These are phyloP conservation scores for Neoseiulus cucumeris DNA, from an alignment of 1,140 invertebrate genomes.

Conservation along the genomic window DNA sequence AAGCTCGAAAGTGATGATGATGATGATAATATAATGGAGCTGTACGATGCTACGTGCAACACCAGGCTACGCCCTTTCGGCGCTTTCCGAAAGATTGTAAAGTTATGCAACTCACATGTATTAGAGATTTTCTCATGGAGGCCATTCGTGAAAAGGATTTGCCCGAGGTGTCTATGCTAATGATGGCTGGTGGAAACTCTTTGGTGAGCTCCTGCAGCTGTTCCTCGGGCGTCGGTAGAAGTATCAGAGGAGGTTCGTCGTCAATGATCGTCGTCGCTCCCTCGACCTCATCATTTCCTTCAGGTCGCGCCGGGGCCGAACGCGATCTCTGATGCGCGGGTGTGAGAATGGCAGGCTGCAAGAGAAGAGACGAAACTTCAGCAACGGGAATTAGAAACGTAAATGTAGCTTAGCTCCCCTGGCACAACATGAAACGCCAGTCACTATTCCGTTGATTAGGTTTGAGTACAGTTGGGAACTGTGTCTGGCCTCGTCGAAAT, in stretches of 20 bases:
- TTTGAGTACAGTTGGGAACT: too few species aligned
- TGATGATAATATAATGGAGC: too few species aligned
- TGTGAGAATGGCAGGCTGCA: conserved; percentile 18
- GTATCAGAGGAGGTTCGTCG: conserved; percentile 44
- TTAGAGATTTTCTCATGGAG: conserved; percentile 51
- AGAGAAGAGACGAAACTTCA: background rate
- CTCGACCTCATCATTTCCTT: conserved; percentile 27
- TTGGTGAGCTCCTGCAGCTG: conserved; percentile 24
- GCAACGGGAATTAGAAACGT: too few species aligned
- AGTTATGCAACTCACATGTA: conserved; percentile 31
- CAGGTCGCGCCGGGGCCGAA: conserved; percentile 43
- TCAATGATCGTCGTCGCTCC: conserved; percentile 24
- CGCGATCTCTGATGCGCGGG: conserved; percentile 14
- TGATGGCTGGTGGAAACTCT: conserved; percentile 59
- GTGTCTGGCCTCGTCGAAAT: too few species aligned
- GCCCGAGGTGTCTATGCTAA: conserved; percentile 65
- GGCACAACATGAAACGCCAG: too few species aligned
- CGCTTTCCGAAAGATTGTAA: too few species aligned
- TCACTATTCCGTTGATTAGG: background rate
- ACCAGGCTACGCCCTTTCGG: too few species aligned
- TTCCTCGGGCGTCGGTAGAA: conserved; percentile 26
- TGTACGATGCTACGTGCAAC: too few species aligned
- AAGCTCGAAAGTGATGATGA: too few species aligned
- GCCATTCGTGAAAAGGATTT: conserved; percentile 66
- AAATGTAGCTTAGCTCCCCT: too few species aligned